Evolutionary conservation across 2,113 vertebrate genomes (phyloP).

Genomic region (Rhabdornis inornatus): DNA sequence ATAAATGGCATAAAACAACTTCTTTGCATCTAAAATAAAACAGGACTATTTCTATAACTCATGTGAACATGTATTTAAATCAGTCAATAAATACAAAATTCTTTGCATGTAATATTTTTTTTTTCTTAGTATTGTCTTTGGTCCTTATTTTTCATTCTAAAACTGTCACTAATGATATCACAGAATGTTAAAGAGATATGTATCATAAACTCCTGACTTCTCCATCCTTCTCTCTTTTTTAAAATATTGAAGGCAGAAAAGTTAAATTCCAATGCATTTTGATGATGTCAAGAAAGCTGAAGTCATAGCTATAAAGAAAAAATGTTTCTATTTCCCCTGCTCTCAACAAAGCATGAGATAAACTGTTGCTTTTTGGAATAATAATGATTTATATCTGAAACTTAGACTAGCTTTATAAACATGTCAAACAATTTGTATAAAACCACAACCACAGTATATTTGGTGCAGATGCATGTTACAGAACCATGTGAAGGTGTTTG

Average conservation of each 20-base stretch:
- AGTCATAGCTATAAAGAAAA: neutral
- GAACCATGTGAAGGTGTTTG: neutral
- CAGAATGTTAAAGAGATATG: neutral
- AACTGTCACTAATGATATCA: neutral
- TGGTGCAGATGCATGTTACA: neutral
- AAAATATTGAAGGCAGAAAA: neutral
- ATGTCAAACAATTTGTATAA: neutral
- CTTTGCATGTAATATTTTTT: neutral
- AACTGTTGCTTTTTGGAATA: neutral
- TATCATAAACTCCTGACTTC: neutral
- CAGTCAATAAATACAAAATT: neutral
- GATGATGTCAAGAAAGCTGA: neutral
- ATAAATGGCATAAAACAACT: neutral
- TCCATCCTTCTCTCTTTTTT: neutral
- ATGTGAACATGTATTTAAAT: neutral
- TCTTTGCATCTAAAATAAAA: neutral
- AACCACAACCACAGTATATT: neutral
- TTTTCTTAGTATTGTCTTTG: neutral
- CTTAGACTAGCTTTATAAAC: neutral
- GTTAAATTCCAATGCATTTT: neutral
- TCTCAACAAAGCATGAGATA: neutral
- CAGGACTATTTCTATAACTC: neutral
- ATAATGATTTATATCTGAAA: neutral
- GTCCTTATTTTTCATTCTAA: neutral
- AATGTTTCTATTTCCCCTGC: neutral